Evolutionary conservation across 2,113 vertebrate species (phyloP).

Genomic region (Pelusios castaneus): DNA sequence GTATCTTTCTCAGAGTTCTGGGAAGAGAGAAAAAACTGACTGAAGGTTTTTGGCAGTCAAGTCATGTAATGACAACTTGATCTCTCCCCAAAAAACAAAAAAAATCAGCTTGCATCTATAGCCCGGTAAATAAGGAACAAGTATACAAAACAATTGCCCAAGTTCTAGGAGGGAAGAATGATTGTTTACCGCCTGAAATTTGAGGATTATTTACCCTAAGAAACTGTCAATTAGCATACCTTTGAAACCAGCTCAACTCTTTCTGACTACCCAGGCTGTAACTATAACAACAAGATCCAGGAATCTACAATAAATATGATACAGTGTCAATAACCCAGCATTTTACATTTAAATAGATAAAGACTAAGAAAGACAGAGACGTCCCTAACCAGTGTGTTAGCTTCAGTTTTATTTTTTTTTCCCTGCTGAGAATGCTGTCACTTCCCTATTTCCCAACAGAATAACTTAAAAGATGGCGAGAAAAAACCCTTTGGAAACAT

Average conservation of each 20-base stretch:
- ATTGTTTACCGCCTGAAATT: constrained; percentile 56
- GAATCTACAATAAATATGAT: constrained; percentile 75
- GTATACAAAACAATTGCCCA: neutral
- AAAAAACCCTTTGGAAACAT: neutral
- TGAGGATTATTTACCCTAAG: constrained; percentile 64
- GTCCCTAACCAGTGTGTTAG: constrained; percentile 27
- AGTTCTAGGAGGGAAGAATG: constrained; percentile 41
- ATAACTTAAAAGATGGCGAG: neutral
- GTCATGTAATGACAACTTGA: constrained; percentile 20
- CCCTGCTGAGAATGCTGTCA: constrained; percentile 11
- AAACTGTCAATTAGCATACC: constrained; percentile 74
- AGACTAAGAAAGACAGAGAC: constrained; percentile 31
- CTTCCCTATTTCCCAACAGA: neutral
- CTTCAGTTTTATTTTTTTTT: constrained; percentile 35
- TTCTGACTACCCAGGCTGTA: constrained; percentile 66
- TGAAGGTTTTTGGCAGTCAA: constrained; percentile 9
- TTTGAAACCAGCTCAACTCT: constrained; percentile 66
- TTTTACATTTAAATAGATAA: constrained; percentile 70
- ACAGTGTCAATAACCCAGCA: constrained; percentile 69
- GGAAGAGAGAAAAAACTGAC: neutral
- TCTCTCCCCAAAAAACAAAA: constrained; percentile 48
- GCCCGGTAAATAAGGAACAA: neutral
- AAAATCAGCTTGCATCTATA: neutral
- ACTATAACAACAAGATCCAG: constrained; percentile 71
- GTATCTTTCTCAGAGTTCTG: constrained; percentile 28